Conservation (phyloP, 2,113 vertebrate species). For the Coptodon rendalli region DNA sequence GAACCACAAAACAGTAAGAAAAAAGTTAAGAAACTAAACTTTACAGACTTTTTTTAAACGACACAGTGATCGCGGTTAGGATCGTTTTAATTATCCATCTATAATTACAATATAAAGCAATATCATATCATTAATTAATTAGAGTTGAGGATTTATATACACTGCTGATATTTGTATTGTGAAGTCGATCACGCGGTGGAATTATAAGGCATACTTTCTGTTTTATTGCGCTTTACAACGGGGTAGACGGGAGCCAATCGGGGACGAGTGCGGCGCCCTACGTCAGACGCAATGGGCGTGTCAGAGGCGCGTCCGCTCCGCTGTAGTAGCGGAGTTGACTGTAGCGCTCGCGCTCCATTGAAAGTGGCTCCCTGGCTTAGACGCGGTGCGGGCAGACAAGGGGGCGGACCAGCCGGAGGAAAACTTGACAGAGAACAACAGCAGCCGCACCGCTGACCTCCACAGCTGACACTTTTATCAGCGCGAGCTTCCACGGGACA, state of each 20-base stretch:
- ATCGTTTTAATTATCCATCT: rapidly evolving
- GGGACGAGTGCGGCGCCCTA: constrained; percentile 17
- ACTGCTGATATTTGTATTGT: not conserved
- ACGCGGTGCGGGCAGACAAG: not conserved
- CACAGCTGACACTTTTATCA: not conserved
- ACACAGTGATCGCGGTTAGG: not conserved
- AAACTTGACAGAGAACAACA: constrained; percentile 35
- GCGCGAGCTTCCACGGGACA: not conserved
- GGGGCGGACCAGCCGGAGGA: constrained; percentile 48
- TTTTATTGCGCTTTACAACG: not conserved
- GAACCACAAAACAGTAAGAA: rapidly evolving
- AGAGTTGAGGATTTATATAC: not conserved
- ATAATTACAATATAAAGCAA: not conserved
- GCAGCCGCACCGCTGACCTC: not conserved
- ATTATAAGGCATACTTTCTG: not conserved
- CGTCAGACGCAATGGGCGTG: constrained; percentile 64
- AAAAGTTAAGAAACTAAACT: not conserved
- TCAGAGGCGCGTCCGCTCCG: not conserved
- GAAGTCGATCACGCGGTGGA: not conserved
- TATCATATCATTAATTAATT: not conserved
- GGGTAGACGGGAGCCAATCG: not conserved
- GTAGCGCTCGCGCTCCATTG: constrained; percentile 30
- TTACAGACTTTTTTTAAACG: not conserved
- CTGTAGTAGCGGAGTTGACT: constrained; percentile 41
- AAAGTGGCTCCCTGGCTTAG: constrained; percentile 33